Base-by-base conservation (phyloP, 2,888 invertebrate genomes). In the Oscheius sp. region DNA sequence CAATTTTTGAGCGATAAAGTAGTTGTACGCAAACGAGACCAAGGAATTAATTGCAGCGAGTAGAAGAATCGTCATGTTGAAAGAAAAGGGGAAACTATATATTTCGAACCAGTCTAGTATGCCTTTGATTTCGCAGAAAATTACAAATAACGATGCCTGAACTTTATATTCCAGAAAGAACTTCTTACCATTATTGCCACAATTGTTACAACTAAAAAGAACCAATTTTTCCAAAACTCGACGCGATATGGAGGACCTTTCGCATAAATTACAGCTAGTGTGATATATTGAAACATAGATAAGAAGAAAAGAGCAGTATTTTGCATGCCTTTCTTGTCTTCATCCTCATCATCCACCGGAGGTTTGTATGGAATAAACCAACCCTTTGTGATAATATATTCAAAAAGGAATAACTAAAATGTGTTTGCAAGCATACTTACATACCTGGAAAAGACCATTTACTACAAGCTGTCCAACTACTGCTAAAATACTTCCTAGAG, bases 231-330 rank as follows among this genome's bases (percentile, higher is more conserved):
- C 17, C 61, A 62, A 9, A 77, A 65, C 2, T 63, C 41, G n/a
- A 67, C 66, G 4, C 77, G 61, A 49, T 71, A 74, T 2, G 77
- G 75, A 8, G 63, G 66, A n/a, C 77, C 77, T 86, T 92, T 93
- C 14, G 92, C 92, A 86, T 92, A 93, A 4, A 92, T 91, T 71
- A 92, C 88, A 2, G 92, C 92, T 84, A 93, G 88, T 68, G 91
- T 90, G 61, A 93, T 89, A 86, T 93, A 93, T 87, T 93, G 93
- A 89, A 85, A 85, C 63, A 79, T 74, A 38, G 92, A 91, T 32
- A 92, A 88, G 64, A 90, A 90, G 87, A 93, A 93, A 38, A 93
- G 89, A 1, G 92, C 91, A 0, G 92, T 92, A 83, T 92, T 92
- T 86, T 83, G 92, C 91, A 92, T 92, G 78, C 91, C 91, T n/a